Evolutionary conservation across 1,140 invertebrate genomes (phyloP).

Genomic region (Drosophila funebris): DNA sequence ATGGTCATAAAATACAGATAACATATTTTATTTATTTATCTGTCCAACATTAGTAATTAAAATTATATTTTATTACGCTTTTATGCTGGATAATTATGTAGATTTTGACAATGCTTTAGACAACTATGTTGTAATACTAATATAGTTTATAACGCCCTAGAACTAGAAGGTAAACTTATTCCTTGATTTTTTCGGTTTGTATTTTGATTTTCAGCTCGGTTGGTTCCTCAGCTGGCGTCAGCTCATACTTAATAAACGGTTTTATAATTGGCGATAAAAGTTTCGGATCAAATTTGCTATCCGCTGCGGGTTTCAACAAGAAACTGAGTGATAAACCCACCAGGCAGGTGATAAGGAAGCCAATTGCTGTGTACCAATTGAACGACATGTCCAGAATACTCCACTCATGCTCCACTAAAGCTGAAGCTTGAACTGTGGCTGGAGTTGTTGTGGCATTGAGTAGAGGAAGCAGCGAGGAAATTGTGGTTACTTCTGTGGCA

Average conservation of each 20-base stretch:
- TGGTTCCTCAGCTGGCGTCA: constrained; percentile 47
- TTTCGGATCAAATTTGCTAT: constrained; percentile 74
- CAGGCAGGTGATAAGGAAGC: constrained; percentile 86
- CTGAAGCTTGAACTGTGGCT: not conserved
- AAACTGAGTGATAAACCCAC: constrained; percentile 85
- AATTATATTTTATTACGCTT: not conserved
- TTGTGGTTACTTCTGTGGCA: constrained; percentile 24
- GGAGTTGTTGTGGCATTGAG: not conserved
- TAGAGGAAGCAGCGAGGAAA: not conserved
- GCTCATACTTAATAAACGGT: constrained; percentile 56
- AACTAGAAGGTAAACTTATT: not conserved
- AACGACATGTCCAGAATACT: constrained; percentile 86
- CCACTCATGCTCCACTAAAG: constrained; percentile 57
- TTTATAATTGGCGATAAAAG: constrained; percentile 82
- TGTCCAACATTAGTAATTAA: not conserved
- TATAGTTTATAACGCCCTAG: not conserved
- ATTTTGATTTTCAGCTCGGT: constrained; percentile 46
- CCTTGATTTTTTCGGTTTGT: constrained; percentile 17
- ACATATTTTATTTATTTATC: not conserved
- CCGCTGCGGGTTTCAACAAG: constrained; percentile 65
- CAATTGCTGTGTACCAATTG: constrained; percentile 87
- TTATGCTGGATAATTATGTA: not conserved
- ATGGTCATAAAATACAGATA: not conserved
- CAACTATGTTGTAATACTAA: constrained; percentile 11
- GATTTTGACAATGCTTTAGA: not conserved